Evolutionary conservation across 2,888 invertebrate species (phyloP), one percentile per base, ranked within the genome.

Genomic region (Drosophila macrospina): DNA sequence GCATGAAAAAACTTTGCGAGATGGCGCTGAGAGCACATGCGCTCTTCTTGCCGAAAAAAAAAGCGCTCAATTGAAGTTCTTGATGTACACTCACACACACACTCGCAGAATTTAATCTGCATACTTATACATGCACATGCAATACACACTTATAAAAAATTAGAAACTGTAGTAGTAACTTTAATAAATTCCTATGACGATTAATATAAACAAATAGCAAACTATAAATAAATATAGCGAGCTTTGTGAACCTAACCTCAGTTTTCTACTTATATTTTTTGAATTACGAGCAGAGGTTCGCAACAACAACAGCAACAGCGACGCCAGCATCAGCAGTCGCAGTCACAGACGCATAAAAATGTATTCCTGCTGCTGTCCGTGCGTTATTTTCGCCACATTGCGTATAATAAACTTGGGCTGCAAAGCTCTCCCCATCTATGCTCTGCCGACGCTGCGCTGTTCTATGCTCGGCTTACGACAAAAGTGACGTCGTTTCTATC

Each of bases 361-460:
- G 30, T 41, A 52, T 28, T 24, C 45, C 50, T 16, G 37, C 32
- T 32, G 54, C 32, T 32, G 54, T 37, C 34, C 44, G 16, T 44
- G 16, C 50, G 37, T 44, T 57, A 65, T 65, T 74, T 67, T 59
- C 45, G 57, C 50, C 55, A 68, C 56, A 62, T 71, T 80, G 74
- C 76, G 74, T 75, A 68, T 59, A 77, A 77, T 75, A 74, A 80
- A 82, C 70, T 74, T 70, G 42, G 36, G 47, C 55, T 64, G 68
- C 50, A 63, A 68, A 67, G 50, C 68, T 65, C 65, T 48, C n/a
- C n/a, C n/a, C n/a, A n/a, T n/a, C n/a, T n/a, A n/a, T 26, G 5
- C 45, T 54, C 37, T 36, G 28, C 24, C n/a, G 32, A 20, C 26
- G 8, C 8, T 15, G 15, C 15, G 15, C 36, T 42, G 13, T 41